Evolutionary conservation across 2,797 vertebrate species (phyloP).

Genomic region (Pteronotus mesoamericanus): DNA sequence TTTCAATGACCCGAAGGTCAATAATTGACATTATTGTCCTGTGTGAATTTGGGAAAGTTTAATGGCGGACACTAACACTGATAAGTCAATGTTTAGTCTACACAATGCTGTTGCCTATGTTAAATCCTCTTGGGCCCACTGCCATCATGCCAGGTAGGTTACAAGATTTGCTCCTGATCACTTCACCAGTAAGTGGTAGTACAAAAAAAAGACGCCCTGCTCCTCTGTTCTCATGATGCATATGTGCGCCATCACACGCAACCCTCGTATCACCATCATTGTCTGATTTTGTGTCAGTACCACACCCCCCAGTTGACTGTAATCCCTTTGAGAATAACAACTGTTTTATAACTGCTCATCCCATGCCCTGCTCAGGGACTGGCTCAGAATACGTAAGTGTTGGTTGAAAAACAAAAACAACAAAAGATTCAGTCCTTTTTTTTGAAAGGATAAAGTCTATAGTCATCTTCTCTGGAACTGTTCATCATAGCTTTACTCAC

Average conservation of each 20-base stretch:
- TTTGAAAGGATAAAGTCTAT: background rate
- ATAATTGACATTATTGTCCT: background rate
- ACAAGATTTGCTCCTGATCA: background rate
- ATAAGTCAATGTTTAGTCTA: background rate
- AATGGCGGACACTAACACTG: background rate
- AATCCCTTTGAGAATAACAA: background rate
- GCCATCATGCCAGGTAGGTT: background rate
- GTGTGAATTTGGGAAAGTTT: background rate
- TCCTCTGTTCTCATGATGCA: background rate
- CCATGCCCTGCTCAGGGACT: background rate
- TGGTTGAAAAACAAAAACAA: background rate
- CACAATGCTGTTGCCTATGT: background rate
- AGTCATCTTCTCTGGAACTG: background rate
- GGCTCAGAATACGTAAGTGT: background rate
- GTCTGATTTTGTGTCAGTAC: background rate
- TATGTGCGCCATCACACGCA: too few relatives aligned
- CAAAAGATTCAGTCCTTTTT: background rate
- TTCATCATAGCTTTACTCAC: background rate
- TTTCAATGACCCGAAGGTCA: background rate
- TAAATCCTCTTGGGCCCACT: background rate
- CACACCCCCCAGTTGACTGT: background rate
- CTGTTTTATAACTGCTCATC: background rate
- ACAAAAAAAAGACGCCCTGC: background rate
- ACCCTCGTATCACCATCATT: background rate
- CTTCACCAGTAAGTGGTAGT: background rate